Evolutionary conservation across 2,113 vertebrate genomes (phyloP).

Genomic region (Ageneiosus marmoratus): DNA sequence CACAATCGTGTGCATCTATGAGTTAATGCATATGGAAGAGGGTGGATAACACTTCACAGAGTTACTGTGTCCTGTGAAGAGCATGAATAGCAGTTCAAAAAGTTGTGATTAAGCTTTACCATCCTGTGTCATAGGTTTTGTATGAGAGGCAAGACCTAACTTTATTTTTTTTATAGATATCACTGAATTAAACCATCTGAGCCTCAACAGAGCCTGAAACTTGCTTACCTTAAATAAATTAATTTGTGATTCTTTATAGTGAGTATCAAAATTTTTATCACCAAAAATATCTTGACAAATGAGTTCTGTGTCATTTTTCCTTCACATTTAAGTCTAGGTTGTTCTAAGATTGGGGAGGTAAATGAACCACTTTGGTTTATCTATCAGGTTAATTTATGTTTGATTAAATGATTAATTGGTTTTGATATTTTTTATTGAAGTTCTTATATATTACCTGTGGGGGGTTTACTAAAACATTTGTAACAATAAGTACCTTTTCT

Average conservation of each 20-base stretch:
- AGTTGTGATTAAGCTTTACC: too few relatives aligned
- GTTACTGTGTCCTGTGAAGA: neutral
- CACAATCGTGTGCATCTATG: neutral
- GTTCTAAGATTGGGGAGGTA: neutral
- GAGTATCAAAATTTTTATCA: neutral
- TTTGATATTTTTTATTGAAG: conserved; percentile 60
- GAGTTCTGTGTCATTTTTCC: neutral
- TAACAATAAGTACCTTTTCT: neutral
- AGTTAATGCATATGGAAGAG: neutral
- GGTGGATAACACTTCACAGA: neutral
- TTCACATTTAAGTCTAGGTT: neutral
- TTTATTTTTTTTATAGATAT: too few relatives aligned
- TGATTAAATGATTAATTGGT: conserved; percentile 33
- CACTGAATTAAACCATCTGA: neutral
- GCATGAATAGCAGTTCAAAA: too few relatives aligned
- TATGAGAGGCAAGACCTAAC: neutral
- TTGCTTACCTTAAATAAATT: neutral
- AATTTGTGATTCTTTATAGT: neutral
- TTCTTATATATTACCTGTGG: conserved; percentile 18
- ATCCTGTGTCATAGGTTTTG: neutral
- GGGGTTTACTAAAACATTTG: neutral
- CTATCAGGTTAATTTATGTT: conserved; percentile 60
- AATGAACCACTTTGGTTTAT: conserved; percentile 51
- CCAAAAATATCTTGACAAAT: neutral
- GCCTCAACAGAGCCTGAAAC: neutral